phyloP scores from a whole-genome alignment of 2,797 vertebrate genomes.

The Ctenopoma kingsleyae region DNA sequence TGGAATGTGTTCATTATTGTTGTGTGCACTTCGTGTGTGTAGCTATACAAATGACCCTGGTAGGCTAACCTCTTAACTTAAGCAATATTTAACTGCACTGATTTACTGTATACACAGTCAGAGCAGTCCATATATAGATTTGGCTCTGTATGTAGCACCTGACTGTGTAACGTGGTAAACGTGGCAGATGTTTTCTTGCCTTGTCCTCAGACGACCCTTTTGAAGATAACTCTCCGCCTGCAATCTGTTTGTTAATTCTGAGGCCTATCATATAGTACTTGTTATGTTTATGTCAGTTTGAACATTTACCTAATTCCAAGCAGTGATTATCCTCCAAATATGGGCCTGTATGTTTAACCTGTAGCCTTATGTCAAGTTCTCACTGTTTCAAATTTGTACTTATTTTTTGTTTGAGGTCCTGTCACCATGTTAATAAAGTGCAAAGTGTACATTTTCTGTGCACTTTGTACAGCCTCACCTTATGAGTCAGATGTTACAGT shows the following conservation, averaged over 20 bases:
- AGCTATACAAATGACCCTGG: background rate
- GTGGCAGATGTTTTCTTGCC: background rate
- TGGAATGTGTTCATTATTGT: too few relatives aligned
- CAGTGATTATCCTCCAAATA: constrained; percentile 2
- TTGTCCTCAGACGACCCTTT: constrained; percentile 19
- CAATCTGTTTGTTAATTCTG: constrained; percentile 14
- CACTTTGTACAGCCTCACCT: constrained; percentile 26
- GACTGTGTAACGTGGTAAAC: background rate
- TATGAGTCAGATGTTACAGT: constrained; percentile 16
- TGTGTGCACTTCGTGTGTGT: too few relatives aligned
- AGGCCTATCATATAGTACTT: constrained; percentile 5
- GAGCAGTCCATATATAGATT: background rate
- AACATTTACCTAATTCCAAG: constrained; percentile 8
- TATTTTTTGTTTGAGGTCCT: constrained; percentile 19
- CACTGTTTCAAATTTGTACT: constrained; percentile 19
- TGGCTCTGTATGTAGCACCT: background rate
- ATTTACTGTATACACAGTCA: background rate
- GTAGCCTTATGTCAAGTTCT: constrained; percentile 8
- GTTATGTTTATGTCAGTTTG: background rate
- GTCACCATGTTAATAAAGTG: constrained; percentile 35
- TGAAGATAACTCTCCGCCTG: background rate
- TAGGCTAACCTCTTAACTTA: background rate
- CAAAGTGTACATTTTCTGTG: constrained; percentile 38
- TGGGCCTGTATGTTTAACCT: constrained; percentile 32
- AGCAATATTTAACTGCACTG: background rate